Base-by-base conservation (phyloP, 92 coral and sea anemone species). In the Porites evermanni region DNA sequence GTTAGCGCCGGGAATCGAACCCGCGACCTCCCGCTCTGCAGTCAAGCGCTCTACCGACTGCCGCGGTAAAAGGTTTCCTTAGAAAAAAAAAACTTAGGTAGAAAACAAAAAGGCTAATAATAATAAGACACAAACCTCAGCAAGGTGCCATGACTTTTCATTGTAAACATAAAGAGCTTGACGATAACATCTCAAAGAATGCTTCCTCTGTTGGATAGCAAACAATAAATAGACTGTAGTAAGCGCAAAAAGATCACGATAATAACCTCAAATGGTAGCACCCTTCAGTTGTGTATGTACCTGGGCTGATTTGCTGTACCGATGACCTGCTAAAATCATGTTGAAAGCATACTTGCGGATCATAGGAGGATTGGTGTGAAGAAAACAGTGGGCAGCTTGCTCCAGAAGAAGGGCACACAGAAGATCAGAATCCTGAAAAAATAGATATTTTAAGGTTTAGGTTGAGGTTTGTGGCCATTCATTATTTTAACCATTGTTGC, bases 241-340 rank as follows among this genome's bases (percentile, higher is more conserved):
- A 38, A 73, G 12, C 1, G 13, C 61, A 56, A 56, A 56, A 56
- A 12, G 47, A 4, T 38, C 47, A 38, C 0, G 47, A 38, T 38
- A 38, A 38, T 38, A 38, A 38, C 47, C 47, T 0, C 47, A 38
- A 38, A 38, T 38, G 47, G 47, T 38, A 38, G 47, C 47, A 38
- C 47, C 47, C 47, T 38, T 38, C 21, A 21, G 21, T 38, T 38
- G 6, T 38, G 0, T 38, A 38, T 38, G 47, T 64, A 96, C 99
- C 96, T 94, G 99, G 20, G 96, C 96, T 63, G 99, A 89, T 82
- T 96, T 96, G 95, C 98, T 96, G 81, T 81, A 94, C 17, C 99
- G 92, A 84, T 96, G 99, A 8, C 99, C 99, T 32, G 99, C 99
- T 74, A 96, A 84, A 69, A 96, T 94, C 99, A 96, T 96, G 89